Base-by-base conservation (phyloP, 2,113 vertebrate genomes). In the Vanacampus margaritifer region DNA sequence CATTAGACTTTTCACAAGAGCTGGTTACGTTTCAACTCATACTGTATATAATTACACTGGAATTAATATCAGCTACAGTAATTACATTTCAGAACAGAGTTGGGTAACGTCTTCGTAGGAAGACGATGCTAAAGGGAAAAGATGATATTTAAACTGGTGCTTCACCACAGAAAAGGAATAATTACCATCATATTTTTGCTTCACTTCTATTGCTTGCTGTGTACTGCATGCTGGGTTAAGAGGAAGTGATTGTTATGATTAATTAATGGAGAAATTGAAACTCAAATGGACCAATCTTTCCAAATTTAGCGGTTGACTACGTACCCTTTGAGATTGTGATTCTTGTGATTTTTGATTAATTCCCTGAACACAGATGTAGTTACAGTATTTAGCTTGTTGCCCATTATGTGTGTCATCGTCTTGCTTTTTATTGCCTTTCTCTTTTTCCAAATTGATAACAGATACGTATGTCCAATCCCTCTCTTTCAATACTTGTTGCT, bases 41-140 rank as follows among this genome's bases (percentile, higher is more conserved):
- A n/a, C n/a, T n/a, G n/a, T n/a, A 79, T 84, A 83, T 89, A 88
- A 90, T 90, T 90, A 90, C 80, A 84, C 68, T 72, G 78, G 79
- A 87, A 89, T 87, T 90, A 87, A 89, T 91, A 84, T 86, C 83
- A 86, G 75, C 78, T 72, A 69, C 76, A 79, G 81, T 89, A 90
- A 90, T 89, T 88, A 79, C 79, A 77, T 90, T 89, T 82, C 67
- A 76, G 80, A 85, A 69, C 82, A 86, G 75, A 86, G 79, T 81
- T 84, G 84, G 74, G 84, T 86, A 87, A 87, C 76, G 76, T 76
- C 82, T n/a, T n/a, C n/a, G 28, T 32, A 76, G 63, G 71, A 73
- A 81, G 73, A 41, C 70, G 71, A 71, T 45, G 76, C 79, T 84
- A 26, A 59, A 79, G 69, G 78, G 79, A 64, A 79, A 82, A 81